A percentile compares a stretch with the other conserved stretches of the same genome.
These are phyloP conservation scores for Kryphioiulus occultus DNA, from an alignment of 2,888 invertebrate genomes.

Conservation along the genomic window DNA sequence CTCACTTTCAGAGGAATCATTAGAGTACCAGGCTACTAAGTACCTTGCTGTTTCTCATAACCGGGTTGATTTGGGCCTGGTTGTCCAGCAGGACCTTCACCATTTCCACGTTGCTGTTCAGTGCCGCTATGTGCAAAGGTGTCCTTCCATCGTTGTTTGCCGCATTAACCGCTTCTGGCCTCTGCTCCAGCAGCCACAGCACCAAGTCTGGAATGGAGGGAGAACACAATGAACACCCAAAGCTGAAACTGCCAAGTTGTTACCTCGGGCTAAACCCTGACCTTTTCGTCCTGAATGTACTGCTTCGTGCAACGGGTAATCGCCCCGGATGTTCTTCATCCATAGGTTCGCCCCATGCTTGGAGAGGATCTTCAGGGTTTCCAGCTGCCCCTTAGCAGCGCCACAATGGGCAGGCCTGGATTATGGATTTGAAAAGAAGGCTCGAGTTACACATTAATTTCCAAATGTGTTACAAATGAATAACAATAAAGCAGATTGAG, in stretches of 20 bases:
- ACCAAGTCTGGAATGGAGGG: slow-evolving; percentile 71
- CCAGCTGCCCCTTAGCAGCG: slow-evolving; percentile 93
- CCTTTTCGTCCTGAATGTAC: slow-evolving; percentile 85
- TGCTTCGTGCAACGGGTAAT: slow-evolving; percentile 95
- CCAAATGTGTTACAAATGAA: no score
- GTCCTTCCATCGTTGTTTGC: slow-evolving; percentile 92
- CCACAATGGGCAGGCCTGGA: slow-evolving; percentile 87
- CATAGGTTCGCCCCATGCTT: slow-evolving; percentile 87
- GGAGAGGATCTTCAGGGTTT: slow-evolving; percentile 79
- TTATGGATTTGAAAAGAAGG: slow-evolving; percentile 49
- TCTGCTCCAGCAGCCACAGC: slow-evolving; percentile 83
- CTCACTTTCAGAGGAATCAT: neutral
- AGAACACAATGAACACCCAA: neutral
- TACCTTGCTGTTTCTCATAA: slow-evolving; percentile 77
- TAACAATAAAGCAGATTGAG: no score
- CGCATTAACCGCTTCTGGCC: slow-evolving; percentile 82
- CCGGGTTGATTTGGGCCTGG: slow-evolving; percentile 83
- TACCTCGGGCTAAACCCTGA: slow-evolving; percentile 55
- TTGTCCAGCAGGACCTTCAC: slow-evolving; percentile 85
- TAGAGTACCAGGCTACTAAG: neutral
- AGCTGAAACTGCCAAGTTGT: neutral
- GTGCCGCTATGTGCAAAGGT: slow-evolving; percentile 90
- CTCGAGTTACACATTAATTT: no score
- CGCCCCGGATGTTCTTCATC: slow-evolving; percentile 90
- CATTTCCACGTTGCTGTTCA: slow-evolving; percentile 91